These are phyloP conservation scores for Epizoanthus scotinus DNA, from an alignment of 92 coral and sea anemone species.

Conservation along the genomic window DNA sequence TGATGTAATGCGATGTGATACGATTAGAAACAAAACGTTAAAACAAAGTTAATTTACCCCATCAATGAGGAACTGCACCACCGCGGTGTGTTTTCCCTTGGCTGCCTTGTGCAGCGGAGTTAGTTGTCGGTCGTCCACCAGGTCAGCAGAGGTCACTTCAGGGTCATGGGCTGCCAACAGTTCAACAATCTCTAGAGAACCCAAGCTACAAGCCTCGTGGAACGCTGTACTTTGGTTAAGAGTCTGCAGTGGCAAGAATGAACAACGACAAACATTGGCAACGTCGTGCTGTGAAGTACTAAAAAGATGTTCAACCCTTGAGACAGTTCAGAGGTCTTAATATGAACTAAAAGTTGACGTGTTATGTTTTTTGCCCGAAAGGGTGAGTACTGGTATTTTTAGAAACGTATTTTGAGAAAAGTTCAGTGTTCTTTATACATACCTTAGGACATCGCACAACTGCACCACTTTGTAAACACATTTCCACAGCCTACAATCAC, in stretches of 20 bases:
- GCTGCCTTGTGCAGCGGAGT: slow-evolving; percentile 36
- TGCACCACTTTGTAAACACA: slow-evolving; percentile 18
- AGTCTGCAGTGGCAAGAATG: not conserved
- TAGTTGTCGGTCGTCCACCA: not conserved
- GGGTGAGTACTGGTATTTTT: too few relatives aligned
- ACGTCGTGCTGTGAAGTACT: too few relatives aligned
- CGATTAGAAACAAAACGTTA: not conserved
- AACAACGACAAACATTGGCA: too few relatives aligned
- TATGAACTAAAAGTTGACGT: too few relatives aligned
- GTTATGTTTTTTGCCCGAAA: too few relatives aligned
- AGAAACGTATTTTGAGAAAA: too few relatives aligned
- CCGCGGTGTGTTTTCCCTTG: not conserved
- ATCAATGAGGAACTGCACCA: slow-evolving; percentile 25
- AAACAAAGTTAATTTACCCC: not conserved
- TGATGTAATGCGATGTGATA: too few relatives aligned
- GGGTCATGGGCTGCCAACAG: slow-evolving; percentile 14
- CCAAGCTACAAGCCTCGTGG: slow-evolving; percentile 25
- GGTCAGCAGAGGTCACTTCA: not conserved
- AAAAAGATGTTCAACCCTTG: too few relatives aligned
- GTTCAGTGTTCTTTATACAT: not conserved
- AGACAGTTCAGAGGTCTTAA: too few relatives aligned
- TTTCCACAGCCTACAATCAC: slow-evolving; percentile 4
- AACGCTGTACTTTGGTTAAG: slow-evolving; percentile 24
- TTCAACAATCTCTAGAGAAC: slow-evolving; percentile 24
- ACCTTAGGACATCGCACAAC: not conserved